These are phyloP conservation scores for Psilopsiagon aurifrons DNA, from an alignment of 2,113 vertebrate species.

Conservation along the genomic window DNA sequence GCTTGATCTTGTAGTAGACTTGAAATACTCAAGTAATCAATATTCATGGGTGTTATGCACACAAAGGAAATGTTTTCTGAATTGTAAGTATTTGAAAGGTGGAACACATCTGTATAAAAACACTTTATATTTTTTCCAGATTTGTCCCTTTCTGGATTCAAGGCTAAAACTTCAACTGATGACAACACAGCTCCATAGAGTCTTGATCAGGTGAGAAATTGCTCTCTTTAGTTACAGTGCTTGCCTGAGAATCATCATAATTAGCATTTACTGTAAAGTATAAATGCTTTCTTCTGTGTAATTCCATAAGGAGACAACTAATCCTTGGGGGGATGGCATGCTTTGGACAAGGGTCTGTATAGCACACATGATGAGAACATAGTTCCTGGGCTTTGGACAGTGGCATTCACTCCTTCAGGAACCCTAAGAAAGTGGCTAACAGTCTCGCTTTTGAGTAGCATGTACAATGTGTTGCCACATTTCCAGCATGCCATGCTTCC, in stretches of 20 bases:
- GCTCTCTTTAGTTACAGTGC: neutral
- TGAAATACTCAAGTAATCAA: neutral
- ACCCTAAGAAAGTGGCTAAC: neutral
- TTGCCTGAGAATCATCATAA: neutral
- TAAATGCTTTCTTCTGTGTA: neutral
- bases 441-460: neutral
- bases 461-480: neutral
- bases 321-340: neutral
- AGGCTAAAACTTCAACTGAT: neutral
- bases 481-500: neutral
- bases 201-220: neutral
- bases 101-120: neutral
- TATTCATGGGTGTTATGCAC: neutral
- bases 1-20: neutral
- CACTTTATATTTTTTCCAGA: neutral
- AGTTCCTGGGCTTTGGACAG: neutral
- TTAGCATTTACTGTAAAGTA: neutral
- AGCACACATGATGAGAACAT: neutral
- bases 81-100: neutral
- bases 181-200: neutral
- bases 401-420: neutral
- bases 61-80: neutral
- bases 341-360: rapidly evolving
- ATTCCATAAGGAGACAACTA: neutral
- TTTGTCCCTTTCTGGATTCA: neutral